Evolutionary conservation across 2,888 invertebrate species (phyloP).

Genomic region (Dicyrtomina minuta): DNA sequence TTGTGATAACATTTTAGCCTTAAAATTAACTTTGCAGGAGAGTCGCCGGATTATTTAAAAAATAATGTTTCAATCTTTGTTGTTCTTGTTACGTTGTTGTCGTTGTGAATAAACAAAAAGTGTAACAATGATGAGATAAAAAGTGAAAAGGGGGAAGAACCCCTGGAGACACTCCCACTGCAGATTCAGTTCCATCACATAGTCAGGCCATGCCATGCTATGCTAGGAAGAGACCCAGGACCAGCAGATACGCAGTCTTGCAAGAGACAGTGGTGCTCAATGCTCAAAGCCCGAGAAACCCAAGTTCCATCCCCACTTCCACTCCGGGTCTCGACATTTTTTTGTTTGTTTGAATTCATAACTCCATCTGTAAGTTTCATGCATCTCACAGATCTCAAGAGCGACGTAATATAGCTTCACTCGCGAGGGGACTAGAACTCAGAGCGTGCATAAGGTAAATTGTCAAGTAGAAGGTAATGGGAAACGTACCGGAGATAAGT

Average conservation of each 20-base stretch:
- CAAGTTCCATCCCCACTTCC: background rate
- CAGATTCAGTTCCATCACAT: constrained; percentile 13
- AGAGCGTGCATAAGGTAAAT: too few relatives aligned
- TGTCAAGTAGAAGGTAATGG: constrained; percentile 4
- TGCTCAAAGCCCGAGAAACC: too few relatives aligned
- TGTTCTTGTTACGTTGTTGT: too few relatives aligned
- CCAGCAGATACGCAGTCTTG: too few relatives aligned
- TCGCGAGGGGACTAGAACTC: background rate
- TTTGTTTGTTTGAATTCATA: constrained; percentile 13
- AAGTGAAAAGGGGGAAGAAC: constrained; percentile 13
- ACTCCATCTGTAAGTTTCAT: constrained; percentile 6
- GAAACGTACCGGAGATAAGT: background rate
- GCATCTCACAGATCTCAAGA: too few relatives aligned
- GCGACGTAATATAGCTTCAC: constrained; percentile 3
- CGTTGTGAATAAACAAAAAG: background rate
- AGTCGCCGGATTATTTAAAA: too few relatives aligned
- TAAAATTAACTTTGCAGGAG: too few relatives aligned
- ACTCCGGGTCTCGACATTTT: background rate
- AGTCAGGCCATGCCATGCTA: too few relatives aligned
- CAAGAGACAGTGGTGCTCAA: too few relatives aligned
- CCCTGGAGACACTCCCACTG: constrained; percentile 23
- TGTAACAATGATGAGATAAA: constrained; percentile 5
- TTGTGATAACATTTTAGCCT: too few relatives aligned
- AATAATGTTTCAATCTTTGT: too few relatives aligned
- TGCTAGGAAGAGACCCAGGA: too few relatives aligned